A percentile compares a stretch with the other conserved stretches of the same genome.
Conservation (phyloP, 2,888 invertebrate species). For the Tenthredo scrophulariae region DNA sequence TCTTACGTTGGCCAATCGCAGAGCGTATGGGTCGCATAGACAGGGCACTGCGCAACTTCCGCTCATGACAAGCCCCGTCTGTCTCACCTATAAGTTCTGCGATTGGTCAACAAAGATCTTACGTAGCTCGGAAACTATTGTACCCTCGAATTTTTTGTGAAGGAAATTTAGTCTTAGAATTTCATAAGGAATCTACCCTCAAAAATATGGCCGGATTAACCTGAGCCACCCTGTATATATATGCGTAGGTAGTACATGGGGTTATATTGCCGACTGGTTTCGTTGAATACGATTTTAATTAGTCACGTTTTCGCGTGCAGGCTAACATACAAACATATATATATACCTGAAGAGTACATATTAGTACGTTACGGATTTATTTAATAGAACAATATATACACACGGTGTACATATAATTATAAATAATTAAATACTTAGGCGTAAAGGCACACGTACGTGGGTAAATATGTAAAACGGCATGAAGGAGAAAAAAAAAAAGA, state of each 20-base stretch:
- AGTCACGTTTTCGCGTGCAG: conserved; percentile 26
- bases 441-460: neutral
- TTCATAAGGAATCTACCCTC: too few species aligned
- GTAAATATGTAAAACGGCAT: neutral
- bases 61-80: too few species aligned
- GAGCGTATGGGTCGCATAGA: too few species aligned
- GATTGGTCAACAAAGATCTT: too few species aligned
- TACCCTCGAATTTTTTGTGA: too few species aligned
- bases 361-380: neutral
- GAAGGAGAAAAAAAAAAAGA: neutral
- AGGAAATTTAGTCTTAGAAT: too few species aligned
- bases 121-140: too few species aligned
- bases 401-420: neutral
- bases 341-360: neutral
- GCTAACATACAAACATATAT: neutral
- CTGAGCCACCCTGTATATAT: too few species aligned
- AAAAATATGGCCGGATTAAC: too few species aligned
- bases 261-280: neutral
- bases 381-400: neutral
- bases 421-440: neutral
- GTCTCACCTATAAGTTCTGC: too few species aligned
- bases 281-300: conserved; percentile 38
- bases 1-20: too few species aligned
- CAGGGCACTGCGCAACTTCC: too few species aligned
- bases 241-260: neutral